Evolutionary conservation across 2,888 invertebrate genomes (phyloP), one percentile per base, ranked within the genome.

Genomic region (Adela reaumurella): DNA sequence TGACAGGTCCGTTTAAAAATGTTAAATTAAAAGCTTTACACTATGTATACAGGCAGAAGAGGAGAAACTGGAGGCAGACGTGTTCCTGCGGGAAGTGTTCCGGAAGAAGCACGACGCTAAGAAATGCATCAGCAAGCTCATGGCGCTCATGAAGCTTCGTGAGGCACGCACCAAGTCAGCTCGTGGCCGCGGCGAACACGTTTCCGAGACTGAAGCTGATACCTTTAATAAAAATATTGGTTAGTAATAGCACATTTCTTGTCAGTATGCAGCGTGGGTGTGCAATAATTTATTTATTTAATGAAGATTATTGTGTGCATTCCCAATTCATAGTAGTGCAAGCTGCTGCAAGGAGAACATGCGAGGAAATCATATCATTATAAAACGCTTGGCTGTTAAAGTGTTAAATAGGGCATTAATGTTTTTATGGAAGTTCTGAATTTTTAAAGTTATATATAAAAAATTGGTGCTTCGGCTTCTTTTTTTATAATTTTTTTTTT

Each of bases 71-170:
- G 83, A 88, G 60, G 88, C 88, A 0, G 91, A 91, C 62, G 68
- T 82, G 51, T 82, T 90, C 8, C 67, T 92, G 3, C 81, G 83
- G 48, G 88, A 89, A 58, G 89, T 91, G 0, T 74, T 84, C 5
- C 81, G 83, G 52, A 90, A 89, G 62, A 86, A 87, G 58, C 76
- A 74, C 17, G 90, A 91, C 59, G 87, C 87, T 0, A 83, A 82
- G 54, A 86, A 85, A 57, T 84, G 84, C 57, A 62, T 88, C 2
- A 73, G 81, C 0, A 71, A 90, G 49, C 66, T 91, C 29, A 80
- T 85, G 17, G 83, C 85, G 0, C 62, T 92, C 19, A 62, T 81
- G 17, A 88, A 86, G 62, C 69, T 92, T 18, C 74, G 89, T 47
- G 79, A 70, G 49, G 82, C 88, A 0, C 71, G 89, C 50, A 79